A percentile compares a stretch with the other conserved stretches of the same genome.
Evolutionary conservation across 2,888 invertebrate species (phyloP).

Genomic region (Agrotis ipsilon): DNA sequence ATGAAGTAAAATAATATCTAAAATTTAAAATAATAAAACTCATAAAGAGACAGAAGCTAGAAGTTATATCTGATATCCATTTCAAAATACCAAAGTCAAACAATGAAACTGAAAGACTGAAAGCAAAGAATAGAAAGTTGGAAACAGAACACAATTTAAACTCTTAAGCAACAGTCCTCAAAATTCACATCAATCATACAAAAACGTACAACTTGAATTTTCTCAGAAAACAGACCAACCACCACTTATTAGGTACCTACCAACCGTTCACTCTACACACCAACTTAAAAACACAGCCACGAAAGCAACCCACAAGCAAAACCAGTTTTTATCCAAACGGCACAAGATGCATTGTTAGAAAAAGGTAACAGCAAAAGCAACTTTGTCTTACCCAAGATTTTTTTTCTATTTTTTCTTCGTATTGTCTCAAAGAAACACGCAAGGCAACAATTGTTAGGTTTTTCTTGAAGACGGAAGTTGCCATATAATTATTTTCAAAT

Average conservation of each 20-base stretch:
- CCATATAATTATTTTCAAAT: constrained; percentile 87
- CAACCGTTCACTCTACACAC: constrained; percentile 43
- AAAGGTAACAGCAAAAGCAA: constrained; percentile 57
- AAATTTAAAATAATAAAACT: too few relatives aligned
- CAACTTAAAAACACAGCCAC: constrained; percentile 25
- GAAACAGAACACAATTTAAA: constrained; percentile 27
- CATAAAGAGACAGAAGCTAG: too few relatives aligned
- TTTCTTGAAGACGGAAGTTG: constrained; percentile 85
- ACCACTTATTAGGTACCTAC: constrained; percentile 52
- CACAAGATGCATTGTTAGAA: constrained; percentile 47
- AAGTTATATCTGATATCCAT: not conserved
- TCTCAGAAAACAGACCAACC: constrained; percentile 54
- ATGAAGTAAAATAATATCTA: too few relatives aligned
- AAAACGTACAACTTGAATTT: constrained; percentile 61
- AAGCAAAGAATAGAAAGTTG: constrained; percentile 24
- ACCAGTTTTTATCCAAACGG: constrained; percentile 34
- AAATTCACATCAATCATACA: constrained; percentile 62
- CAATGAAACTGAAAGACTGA: constrained; percentile 1
- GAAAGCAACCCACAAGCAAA: constrained; percentile 36
- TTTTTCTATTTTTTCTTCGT: constrained; percentile 74
- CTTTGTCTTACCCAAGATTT: constrained; percentile 62
- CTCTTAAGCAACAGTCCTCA: constrained; percentile 36
- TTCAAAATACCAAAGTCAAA: not conserved
- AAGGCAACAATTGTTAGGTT: constrained; percentile 83
- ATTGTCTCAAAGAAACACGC: constrained; percentile 86